phyloP scores from a whole-genome alignment of 2,797 vertebrate genomes.

The Xenentodon cancila region DNA sequence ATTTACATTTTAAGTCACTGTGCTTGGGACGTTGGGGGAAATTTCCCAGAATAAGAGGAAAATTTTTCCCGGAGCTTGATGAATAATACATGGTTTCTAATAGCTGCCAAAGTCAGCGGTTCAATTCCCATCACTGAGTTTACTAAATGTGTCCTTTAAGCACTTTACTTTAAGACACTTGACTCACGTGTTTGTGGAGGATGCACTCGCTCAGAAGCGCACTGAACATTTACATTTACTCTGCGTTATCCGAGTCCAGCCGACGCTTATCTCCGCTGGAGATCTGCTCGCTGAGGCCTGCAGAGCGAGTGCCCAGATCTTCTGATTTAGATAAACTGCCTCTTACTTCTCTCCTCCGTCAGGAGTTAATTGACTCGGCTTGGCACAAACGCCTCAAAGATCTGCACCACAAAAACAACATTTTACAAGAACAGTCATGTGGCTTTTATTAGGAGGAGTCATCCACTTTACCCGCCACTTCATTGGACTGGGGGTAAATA shows the following conservation, averaged over 20 bases:
- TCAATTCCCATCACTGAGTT: conserved; percentile 19
- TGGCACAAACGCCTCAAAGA: conserved; percentile 57
- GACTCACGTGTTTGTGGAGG: too few species aligned
- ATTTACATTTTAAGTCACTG: conserved; percentile 38
- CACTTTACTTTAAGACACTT: not conserved
- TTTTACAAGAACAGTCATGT: conserved; percentile 69
- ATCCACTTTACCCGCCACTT: conserved; percentile 70
- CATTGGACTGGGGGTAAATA: conserved; percentile 76
- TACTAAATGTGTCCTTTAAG: not conserved
- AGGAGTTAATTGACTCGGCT: conserved; percentile 53
- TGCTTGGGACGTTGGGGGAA: conserved; percentile 12
- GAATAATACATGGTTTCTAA: conserved; percentile 33
- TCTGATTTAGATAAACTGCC: conserved; percentile 51
- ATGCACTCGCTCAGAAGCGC: too few species aligned
- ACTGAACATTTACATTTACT: too few species aligned
- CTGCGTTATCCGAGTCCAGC: conserved; percentile 5
- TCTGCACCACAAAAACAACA: conserved; percentile 66
- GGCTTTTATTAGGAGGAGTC: conserved; percentile 76
- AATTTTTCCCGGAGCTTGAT: conserved; percentile 33
- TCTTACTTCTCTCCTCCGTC: conserved; percentile 30
- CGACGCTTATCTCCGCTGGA: conserved; percentile 40
- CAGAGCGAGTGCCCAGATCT: conserved; percentile 4
- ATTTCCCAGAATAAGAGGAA: conserved; percentile 25
- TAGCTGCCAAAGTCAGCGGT: conserved; percentile 34
- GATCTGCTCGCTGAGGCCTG: conserved; percentile 21